Conservation (phyloP, 2,797 vertebrate genomes). For the Liasis olivaceus region DNA sequence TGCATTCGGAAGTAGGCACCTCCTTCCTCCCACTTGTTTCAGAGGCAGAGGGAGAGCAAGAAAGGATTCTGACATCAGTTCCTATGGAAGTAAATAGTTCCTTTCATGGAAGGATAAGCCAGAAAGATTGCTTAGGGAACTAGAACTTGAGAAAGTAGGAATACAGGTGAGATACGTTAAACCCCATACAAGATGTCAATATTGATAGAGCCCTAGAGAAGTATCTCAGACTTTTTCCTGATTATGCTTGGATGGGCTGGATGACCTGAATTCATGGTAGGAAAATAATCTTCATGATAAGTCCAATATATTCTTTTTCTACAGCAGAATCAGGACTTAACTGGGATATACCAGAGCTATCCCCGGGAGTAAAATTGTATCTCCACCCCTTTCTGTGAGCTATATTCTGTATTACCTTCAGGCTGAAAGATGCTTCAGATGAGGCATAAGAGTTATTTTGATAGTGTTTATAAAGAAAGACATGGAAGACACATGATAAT, state of each 20-base stretch:
- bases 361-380: background rate
- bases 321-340: background rate
- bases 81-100: background rate
- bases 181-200: background rate
- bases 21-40: background rate
- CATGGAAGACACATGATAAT: background rate
- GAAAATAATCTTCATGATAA: background rate
- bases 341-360: background rate
- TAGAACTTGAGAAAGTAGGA: background rate
- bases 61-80: background rate
- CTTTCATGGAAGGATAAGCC: background rate
- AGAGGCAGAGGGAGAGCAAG: background rate
- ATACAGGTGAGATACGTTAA: background rate
- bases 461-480: background rate
- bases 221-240: background rate
- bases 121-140: background rate
- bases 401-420: background rate
- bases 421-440: background rate
- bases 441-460: background rate
- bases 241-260: background rate
- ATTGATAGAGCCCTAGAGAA: background rate
- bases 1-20: background rate
- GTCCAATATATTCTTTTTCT: background rate
- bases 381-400: background rate
- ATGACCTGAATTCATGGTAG: background rate